A percentile compares a stretch with the other conserved stretches of the same genome.
phyloP scores from a whole-genome alignment of 1,140 invertebrate species.

The Heliconius melpomene region DNA sequence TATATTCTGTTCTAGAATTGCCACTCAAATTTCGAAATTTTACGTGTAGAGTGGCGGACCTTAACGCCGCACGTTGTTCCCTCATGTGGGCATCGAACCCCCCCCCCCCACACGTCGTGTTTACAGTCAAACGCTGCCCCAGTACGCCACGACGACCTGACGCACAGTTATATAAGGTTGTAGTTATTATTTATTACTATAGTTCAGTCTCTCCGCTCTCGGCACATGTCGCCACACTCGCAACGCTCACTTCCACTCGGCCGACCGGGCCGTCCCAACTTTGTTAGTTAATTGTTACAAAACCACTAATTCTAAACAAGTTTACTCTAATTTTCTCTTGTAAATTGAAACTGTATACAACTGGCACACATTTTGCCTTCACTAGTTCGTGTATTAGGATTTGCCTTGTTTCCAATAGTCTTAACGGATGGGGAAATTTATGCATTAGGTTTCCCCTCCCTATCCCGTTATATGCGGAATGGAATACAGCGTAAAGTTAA shows the following conservation, averaged over 20 bases:
- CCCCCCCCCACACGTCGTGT: too few relatives aligned
- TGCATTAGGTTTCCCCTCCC: too few relatives aligned
- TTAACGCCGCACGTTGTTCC: too few relatives aligned
- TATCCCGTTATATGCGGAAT: too few relatives aligned
- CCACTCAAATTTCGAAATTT: too few relatives aligned
- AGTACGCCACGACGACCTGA: too few relatives aligned
- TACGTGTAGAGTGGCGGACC: too few relatives aligned
- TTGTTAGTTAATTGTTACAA: slow-evolving; percentile 31
- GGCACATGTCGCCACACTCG: not conserved
- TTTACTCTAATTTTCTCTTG: slow-evolving; percentile 21
- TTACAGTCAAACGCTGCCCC: too few relatives aligned
- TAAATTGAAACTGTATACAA: slow-evolving; percentile 2
- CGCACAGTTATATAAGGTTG: not conserved
- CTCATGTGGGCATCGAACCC: too few relatives aligned
- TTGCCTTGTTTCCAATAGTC: not conserved
- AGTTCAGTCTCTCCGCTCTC: not conserved
- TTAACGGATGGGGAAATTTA: too few relatives aligned
- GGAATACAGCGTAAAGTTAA: too few relatives aligned
- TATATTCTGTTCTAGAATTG: not conserved
- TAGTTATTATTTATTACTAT: not conserved
- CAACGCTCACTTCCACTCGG: not conserved
- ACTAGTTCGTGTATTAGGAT: not conserved
- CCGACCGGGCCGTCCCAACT: not conserved
- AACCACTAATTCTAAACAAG: slow-evolving; percentile 27
- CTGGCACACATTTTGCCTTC: not conserved